These are phyloP conservation scores for Oxyura jamaicensis DNA, from an alignment of 2,113 vertebrate genomes.

Conservation along the genomic window DNA sequence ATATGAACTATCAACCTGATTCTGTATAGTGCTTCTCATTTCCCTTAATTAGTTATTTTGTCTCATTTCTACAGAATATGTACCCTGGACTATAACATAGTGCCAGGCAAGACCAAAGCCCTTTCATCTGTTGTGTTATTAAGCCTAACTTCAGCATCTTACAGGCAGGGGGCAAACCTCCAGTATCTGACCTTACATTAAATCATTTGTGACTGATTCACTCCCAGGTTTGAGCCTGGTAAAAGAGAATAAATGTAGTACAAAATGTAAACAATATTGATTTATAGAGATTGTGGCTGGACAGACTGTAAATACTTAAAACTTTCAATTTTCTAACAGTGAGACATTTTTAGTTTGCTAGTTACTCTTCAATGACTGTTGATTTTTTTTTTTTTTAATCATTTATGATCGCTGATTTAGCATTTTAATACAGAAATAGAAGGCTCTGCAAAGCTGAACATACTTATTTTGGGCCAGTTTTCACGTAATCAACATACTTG, in stretches of 20 bases:
- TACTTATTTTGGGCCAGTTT: background rate
- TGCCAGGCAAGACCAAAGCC: background rate
- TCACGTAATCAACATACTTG: no score
- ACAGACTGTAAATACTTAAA: background rate
- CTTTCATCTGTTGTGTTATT: background rate
- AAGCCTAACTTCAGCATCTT: background rate
- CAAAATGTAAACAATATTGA: background rate
- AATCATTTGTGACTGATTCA: background rate
- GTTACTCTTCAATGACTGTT: background rate
- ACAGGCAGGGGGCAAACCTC: background rate
- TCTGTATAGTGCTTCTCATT: background rate
- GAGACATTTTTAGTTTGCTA: conserved; percentile 58
- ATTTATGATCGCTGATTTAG: background rate
- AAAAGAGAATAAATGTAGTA: background rate
- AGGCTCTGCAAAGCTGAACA: background rate
- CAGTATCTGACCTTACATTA: background rate
- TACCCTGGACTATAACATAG: no score
- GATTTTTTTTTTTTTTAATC: background rate
- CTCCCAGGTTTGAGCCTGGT: background rate
- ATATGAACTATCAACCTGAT: background rate
- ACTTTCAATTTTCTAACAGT: conserved; percentile 43
- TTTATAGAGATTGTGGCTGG: conserved; percentile 1
- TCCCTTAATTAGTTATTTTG: background rate
- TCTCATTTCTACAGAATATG: background rate
- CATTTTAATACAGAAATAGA: background rate